Evolutionary conservation across 2,888 invertebrate species (phyloP), one percentile per base, ranked within the genome.

Genomic region (Kryphioiulus occultus): DNA sequence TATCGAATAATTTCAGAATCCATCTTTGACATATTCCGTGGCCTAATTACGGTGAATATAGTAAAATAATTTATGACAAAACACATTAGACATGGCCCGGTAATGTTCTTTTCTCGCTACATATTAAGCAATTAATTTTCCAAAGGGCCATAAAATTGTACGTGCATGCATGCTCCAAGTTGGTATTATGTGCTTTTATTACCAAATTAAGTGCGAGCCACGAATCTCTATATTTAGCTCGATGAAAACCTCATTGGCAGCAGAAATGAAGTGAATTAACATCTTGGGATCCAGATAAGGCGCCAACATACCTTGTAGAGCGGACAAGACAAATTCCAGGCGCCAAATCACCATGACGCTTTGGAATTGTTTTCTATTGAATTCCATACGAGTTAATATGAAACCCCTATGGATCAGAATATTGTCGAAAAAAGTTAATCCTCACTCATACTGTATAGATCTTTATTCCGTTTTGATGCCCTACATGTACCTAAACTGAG

Each of bases 81-180:
- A 78, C 12, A 17, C 78, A 78, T 78, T 78, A 78, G 78, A 78
- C 12, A 78, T 30, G 30, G 78, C 78, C 30, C 30, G 78, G 12
- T 78, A 78, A 78, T 78, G 78, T 78, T 78, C 30, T 30, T 68
- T 78, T 78, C 78, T 78, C 30, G 78, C 26, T 30, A 30, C 78
- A 78, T 78, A 78, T 78, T 78, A 78, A 78, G 78, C 78, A 78
- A 78, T 78, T 78, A 78, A 78, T 78, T 78, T 78, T 78, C 30
- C 30, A 30, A 30, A 12, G 78, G 78, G 30, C 15, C 26, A 78
- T 78, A 78, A 78, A 78, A 78, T 78, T 26, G 26, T 78, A 78
- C 30, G 78, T 12, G 78, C 78, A 30, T 78, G 78, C 78, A 78
- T 78, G 78, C 30, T 30, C 15, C 17, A 78, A 78, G 15, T 78